phyloP scores from a whole-genome alignment of 53 echinoderm and acorn worm species.

The Echinarachnius parma region DNA sequence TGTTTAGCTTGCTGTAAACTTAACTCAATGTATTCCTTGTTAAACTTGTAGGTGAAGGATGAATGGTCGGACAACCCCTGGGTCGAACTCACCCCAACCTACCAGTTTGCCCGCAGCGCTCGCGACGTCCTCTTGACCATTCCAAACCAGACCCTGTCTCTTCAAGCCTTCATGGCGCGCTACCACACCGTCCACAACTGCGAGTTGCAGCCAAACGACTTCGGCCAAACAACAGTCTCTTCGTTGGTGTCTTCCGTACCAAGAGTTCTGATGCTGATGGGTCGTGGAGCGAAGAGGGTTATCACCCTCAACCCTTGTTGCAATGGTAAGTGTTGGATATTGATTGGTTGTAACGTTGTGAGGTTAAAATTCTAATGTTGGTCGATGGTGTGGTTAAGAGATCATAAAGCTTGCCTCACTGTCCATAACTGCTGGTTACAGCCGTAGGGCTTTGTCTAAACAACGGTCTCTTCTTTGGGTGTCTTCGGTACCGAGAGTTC shows the following conservation, averaged over 20 bases:
- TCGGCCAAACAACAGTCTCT: constrained; percentile 67
- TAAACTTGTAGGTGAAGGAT: constrained; percentile 70
- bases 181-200: constrained; percentile 49
- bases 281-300: constrained; percentile 67
- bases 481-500: constrained; percentile 57
- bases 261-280: constrained; percentile 73
- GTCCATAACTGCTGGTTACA: too few relatives aligned
- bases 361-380: too few relatives aligned
- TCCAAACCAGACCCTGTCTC: constrained; percentile 46
- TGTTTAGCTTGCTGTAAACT: too few relatives aligned
- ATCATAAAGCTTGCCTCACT: too few relatives aligned
- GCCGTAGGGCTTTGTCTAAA: too few relatives aligned
- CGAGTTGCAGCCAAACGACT: constrained; percentile 64
- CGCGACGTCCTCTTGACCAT: constrained; percentile 62
- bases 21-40: too few relatives aligned
- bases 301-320: constrained; percentile 82
- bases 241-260: constrained; percentile 78
- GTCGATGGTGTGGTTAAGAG: too few relatives aligned
- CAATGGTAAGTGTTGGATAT: constrained; percentile 76
- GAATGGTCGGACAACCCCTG: constrained; percentile 80
- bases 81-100: constrained; percentile 73
- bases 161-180: constrained; percentile 67
- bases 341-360: neutral
- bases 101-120: constrained; percentile 89
- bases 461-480: constrained; percentile 22